Base-by-base conservation (phyloP, 2,888 invertebrate species). In the Drosophila lacicola region DNA sequence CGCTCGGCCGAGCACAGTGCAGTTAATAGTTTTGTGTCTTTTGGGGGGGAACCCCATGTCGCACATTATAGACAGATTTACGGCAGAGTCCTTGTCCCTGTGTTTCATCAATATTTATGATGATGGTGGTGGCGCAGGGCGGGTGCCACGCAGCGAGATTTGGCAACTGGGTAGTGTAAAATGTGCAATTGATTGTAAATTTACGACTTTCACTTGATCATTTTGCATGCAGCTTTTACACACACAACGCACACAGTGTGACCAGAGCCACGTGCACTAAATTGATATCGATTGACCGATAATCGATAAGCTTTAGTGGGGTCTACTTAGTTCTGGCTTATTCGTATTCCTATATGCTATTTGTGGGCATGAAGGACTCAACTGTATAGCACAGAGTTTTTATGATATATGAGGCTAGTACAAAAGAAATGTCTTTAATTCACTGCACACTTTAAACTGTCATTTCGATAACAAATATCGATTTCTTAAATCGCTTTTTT, bases 11-110 rank as follows among this genome's bases (percentile, higher is more conserved):
- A 29, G 55, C 72, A 54, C 69, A 67, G 71, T 88, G 82, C 88
- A 86, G 80, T 74, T 82, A 82, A 82, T 86, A 82, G 82, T 82
- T 82, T 79, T 86, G 80, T 82, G 8, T 8, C 29, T 29, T 78
- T 70, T 44, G 63, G 33, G 56, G 70, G n/a, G 61, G 14, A 45
- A 21, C 67, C 65, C 82, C 54, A 62, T 66, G 61, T 44, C 63
- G 51, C 55, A 69, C 78, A 78, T 75, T 78, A 75, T 74, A 50
- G 68, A 41, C 79, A 75, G 79, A 75, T 78, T 75, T 78, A 78
- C 85, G 61, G 61, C 74, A 46, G n/a, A 21, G 50, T 51, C 29
- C 50, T 29, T 39, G 56, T 37, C 39, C 47, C 42, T 57, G 53
- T 21, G 51, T 49, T 64, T 41, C 82, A 82, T 57, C 72, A 76